Conservation (phyloP, 53 echinoderm and acorn worm species). For the Stichopus horrens region DNA sequence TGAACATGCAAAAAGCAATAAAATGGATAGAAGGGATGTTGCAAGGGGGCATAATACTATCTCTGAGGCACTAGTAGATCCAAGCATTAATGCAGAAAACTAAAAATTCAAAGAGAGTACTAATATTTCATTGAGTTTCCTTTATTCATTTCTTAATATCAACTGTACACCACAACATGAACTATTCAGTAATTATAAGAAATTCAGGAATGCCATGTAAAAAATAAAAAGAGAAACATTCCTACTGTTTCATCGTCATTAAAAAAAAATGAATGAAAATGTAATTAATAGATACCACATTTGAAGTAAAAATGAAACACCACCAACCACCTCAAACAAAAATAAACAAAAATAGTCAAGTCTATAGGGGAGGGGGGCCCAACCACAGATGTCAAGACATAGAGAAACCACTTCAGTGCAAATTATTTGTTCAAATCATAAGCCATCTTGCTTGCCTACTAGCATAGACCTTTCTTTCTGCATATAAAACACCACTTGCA, state of each 20-base stretch:
- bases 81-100: not conserved
- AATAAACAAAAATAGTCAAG: not conserved
- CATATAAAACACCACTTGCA: too few species aligned
- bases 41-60: too few species aligned
- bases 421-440: too few species aligned
- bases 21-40: too few species aligned
- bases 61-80: too few species aligned
- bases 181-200: constrained; percentile 48
- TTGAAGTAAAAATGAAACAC: constrained; percentile 16
- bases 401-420: not conserved
- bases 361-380: not conserved
- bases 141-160: constrained; percentile 46
- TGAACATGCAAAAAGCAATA: too few species aligned
- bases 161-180: constrained; percentile 53
- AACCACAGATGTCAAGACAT: not conserved
- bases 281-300: constrained; percentile 35
- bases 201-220: constrained; percentile 49
- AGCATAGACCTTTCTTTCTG: too few species aligned
- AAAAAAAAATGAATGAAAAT: constrained; percentile 39
- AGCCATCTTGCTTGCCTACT: too few species aligned
- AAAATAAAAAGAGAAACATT: constrained; percentile 47
- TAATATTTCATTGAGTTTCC: constrained; percentile 40
- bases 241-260: constrained; percentile 39
- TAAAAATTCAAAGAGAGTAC: not conserved
- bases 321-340: constrained; percentile 36